Evolutionary conservation across 2,888 invertebrate species (phyloP).

Genomic region (Frankliniella fusca): DNA sequence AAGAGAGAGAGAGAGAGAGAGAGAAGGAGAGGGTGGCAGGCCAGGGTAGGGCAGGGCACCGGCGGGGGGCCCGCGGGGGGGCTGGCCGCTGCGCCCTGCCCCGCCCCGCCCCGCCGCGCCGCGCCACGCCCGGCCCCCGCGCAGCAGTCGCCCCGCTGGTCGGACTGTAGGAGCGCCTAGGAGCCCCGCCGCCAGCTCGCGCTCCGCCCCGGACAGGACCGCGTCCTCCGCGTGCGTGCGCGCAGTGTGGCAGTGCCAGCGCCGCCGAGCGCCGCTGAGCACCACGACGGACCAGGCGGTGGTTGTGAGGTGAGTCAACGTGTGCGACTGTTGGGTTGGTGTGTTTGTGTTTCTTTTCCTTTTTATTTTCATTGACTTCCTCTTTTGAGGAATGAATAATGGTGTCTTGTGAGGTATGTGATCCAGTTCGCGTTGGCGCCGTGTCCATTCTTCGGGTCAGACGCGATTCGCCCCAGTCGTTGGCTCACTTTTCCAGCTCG

Average conservation of each 20-base stretch:
- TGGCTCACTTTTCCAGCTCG: not conserved
- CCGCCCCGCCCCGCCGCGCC: slow-evolving; percentile 41
- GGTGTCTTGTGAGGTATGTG: too few relatives aligned
- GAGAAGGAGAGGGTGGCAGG: slow-evolving; percentile 27
- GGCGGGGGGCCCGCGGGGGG: slow-evolving; percentile 46
- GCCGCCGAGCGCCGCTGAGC: not conserved
- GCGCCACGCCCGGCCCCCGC: slow-evolving; percentile 33
- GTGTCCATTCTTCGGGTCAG: too few relatives aligned
- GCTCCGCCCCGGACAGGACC: not conserved
- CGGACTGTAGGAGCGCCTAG: slow-evolving; percentile 31
- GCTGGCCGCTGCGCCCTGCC: slow-evolving; percentile 47
- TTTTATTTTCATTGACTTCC: not conserved
- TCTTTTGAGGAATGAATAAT: not conserved
- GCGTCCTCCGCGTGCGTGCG: not conserved
- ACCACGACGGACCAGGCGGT: too few relatives aligned
- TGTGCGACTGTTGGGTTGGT: not conserved
- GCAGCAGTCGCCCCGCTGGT: slow-evolving; percentile 34
- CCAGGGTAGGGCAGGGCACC: slow-evolving; percentile 41
- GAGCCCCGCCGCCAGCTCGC: not conserved
- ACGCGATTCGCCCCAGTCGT: not conserved
- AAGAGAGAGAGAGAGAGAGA: not conserved
- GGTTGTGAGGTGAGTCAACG: not conserved
- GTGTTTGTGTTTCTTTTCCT: not conserved
- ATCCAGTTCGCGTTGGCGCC: too few relatives aligned
- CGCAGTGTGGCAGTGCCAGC: not conserved